phyloP scores from a whole-genome alignment of 1,140 invertebrate species.

The Drosophila kurseongensis region DNA sequence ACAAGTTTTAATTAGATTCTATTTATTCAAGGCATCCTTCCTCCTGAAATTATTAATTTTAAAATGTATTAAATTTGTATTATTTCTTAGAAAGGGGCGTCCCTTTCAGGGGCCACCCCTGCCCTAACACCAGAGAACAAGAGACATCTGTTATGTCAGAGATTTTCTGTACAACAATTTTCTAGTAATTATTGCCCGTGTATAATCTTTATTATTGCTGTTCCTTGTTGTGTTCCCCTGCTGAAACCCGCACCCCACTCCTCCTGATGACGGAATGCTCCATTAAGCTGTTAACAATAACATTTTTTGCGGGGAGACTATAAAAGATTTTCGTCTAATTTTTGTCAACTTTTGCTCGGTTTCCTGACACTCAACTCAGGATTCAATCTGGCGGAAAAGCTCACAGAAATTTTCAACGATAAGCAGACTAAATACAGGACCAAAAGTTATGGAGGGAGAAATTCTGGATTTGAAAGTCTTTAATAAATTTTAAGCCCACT shows the following conservation, averaged over 20 bases:
- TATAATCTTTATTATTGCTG: constrained; percentile 80
- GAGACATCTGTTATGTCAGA: constrained; percentile 46
- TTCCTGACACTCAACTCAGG: constrained; percentile 39
- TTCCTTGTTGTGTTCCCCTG: constrained; percentile 46
- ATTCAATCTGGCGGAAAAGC: constrained; percentile 34
- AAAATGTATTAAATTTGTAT: no score
- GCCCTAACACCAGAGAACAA: background rate
- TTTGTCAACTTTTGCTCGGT: constrained; percentile 43
- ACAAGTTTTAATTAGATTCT: no score
- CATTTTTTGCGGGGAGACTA: constrained; percentile 43
- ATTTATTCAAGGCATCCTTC: no score
- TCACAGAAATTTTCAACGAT: constrained; percentile 15
- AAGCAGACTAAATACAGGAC: constrained; percentile 22
- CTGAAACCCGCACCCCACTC: constrained; percentile 10
- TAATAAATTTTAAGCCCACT: constrained; percentile 6
- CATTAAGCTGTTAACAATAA: constrained; percentile 82
- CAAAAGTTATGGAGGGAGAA: constrained; percentile 7
- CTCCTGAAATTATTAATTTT: no score
- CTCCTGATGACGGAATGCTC: constrained; percentile 65
- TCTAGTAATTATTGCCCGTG: constrained; percentile 78
- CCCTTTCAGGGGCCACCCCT: background rate
- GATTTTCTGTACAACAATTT: constrained; percentile 53
- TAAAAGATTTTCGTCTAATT: constrained; percentile 35
- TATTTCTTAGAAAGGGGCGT: no score
- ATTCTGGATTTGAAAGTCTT: background rate